phyloP scores from a whole-genome alignment of 1,140 invertebrate species.

The Leptinotarsa defecta region DNA sequence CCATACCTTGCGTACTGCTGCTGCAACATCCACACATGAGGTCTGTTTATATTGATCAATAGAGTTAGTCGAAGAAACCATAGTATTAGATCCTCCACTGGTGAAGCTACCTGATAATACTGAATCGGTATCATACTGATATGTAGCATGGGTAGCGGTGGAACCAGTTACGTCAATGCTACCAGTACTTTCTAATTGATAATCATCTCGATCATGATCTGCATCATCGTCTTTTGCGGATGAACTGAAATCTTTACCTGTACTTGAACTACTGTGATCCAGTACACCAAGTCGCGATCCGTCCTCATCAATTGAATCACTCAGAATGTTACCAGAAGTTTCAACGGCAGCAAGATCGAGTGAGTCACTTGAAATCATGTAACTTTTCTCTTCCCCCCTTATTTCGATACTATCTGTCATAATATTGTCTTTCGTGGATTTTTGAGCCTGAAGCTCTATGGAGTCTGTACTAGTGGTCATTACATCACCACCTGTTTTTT shows the following conservation, averaged over 20 bases:
- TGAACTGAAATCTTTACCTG: conserved; percentile 58
- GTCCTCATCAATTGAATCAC: conserved; percentile 61
- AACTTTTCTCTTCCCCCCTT: conserved; percentile 50
- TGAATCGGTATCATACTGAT: conserved; percentile 80
- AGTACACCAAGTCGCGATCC: conserved; percentile 54
- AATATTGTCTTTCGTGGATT: conserved; percentile 45
- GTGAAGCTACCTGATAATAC: conserved; percentile 81
- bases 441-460: conserved; percentile 61
- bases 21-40: conserved; percentile 50
- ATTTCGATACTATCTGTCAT: conserved; percentile 61
- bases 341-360: conserved; percentile 54
- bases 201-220: conserved; percentile 58
- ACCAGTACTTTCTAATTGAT: conserved; percentile 70
- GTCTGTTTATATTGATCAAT: conserved; percentile 58
- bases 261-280: conserved; percentile 58
- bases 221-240: conserved; percentile 56
- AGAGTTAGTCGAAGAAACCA: conserved; percentile 73
- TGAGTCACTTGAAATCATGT: conserved; percentile 59
- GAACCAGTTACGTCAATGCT: conserved; percentile 74
- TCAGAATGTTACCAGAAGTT: conserved; percentile 44
- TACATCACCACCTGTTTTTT: conserved; percentile 59
- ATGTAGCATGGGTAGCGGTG: conserved; percentile 79
- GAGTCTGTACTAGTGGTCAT: conserved; percentile 69
- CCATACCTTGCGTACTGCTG: conserved; percentile 55
- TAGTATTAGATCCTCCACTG: conserved; percentile 75